Evolutionary conservation across 2,888 invertebrate genomes (phyloP).

Genomic region (Cantharis rufa): DNA sequence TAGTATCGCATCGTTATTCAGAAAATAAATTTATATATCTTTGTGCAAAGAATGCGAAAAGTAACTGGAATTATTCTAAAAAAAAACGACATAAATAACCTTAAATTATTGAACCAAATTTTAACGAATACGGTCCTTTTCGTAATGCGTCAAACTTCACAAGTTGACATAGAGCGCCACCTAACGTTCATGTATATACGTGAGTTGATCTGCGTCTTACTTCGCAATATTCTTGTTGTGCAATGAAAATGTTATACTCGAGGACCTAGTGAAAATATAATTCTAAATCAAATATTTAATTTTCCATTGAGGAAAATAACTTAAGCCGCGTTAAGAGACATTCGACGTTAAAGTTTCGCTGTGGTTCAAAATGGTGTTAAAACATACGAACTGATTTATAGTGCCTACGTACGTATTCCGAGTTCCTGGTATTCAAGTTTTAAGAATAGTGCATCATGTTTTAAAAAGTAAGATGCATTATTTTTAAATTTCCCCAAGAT

Average conservation of each 20-base stretch:
- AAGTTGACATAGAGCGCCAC: neutral
- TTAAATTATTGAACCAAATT: neutral
- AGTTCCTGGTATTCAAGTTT: conserved; percentile 52
- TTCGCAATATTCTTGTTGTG: neutral
- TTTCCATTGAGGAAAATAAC: neutral
- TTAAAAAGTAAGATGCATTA: conserved; percentile 40
- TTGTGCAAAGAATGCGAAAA: too few relatives aligned
- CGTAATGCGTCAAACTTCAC: neutral
- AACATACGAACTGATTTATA: conserved; percentile 16
- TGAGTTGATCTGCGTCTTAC: neutral
- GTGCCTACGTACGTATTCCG: conserved; percentile 44
- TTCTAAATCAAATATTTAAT: neutral
- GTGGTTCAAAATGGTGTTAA: conserved; percentile 12
- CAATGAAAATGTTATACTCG: neutral
- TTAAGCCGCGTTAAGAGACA: neutral
- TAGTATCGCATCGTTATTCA: too few relatives aligned
- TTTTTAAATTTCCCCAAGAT: neutral
- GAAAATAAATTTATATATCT: too few relatives aligned
- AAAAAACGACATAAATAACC: too few relatives aligned
- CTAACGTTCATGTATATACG: neutral
- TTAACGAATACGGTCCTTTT: neutral
- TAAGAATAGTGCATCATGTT: conserved; percentile 50
- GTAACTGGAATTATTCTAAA: too few relatives aligned
- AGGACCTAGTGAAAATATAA: neutral
- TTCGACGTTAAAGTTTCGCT: neutral